phyloP scores from a whole-genome alignment of 2,113 vertebrate genomes.

The Asarcornis scutulata region DNA sequence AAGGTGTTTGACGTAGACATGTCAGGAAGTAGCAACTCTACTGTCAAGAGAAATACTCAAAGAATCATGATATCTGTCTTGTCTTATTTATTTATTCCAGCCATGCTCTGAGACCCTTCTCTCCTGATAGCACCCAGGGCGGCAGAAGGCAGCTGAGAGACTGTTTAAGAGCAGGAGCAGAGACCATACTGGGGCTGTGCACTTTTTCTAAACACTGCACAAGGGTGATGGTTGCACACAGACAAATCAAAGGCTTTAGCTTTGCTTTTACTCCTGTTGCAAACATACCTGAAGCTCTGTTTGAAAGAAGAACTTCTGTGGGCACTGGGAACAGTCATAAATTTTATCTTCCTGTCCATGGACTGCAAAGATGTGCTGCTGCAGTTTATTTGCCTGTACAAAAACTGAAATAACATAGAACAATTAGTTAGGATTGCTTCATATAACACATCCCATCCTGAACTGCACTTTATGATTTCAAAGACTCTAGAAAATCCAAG shows the following conservation, averaged over 20 bases:
- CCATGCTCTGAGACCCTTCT: constrained; percentile 30
- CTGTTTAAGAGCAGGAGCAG: background rate
- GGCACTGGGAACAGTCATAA: constrained; percentile 99
- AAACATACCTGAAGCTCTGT: constrained; percentile 96
- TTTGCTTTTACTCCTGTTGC: constrained; percentile 6
- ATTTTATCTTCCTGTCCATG: constrained; percentile 99
- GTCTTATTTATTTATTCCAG: constrained; percentile 68
- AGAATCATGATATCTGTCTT: constrained; percentile 57
- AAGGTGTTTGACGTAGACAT: constrained; percentile 63
- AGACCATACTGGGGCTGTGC: background rate
- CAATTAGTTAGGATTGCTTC: background rate
- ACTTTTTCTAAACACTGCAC: constrained; percentile 3
- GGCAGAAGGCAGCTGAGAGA: background rate
- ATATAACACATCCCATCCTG: background rate
- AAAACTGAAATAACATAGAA: constrained; percentile 85
- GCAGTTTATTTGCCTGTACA: constrained; percentile 98
- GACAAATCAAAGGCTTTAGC: constrained; percentile 4
- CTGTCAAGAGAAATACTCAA: constrained; percentile 72
- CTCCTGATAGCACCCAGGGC: constrained; percentile 3
- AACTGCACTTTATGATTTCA: background rate
- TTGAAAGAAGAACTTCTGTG: constrained; percentile 99
- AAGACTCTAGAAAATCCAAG: constrained; percentile 64
- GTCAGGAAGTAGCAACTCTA: constrained; percentile 46
- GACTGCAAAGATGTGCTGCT: constrained; percentile 98
- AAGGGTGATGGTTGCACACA: background rate